phyloP scores from a whole-genome alignment of 2,888 invertebrate genomes.

The Acanthosoma haemorrhoidale region DNA sequence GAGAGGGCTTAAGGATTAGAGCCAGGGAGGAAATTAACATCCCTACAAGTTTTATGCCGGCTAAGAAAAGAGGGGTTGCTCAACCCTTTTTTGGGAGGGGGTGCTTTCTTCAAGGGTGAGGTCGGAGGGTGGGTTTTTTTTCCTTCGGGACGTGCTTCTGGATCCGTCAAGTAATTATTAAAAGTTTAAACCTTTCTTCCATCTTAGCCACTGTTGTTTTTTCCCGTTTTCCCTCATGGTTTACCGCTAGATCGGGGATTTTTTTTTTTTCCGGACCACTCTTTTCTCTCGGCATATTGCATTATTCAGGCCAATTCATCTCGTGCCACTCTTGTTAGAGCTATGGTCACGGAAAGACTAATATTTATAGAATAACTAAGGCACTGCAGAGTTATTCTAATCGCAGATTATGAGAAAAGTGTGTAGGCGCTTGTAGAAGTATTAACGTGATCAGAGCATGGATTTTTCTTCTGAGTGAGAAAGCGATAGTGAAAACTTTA shows the following conservation, averaged over 20 bases:
- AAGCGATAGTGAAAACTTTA: no score
- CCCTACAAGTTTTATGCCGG: conserved; percentile 26
- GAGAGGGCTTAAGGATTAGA: background rate
- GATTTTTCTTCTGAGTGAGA: no score
- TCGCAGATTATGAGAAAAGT: no score
- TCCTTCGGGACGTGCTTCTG: conserved; percentile 2
- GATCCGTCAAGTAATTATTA: conserved; percentile 16
- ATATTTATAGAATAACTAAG: background rate
- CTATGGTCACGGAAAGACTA: background rate
- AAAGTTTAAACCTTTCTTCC: conserved; percentile 28
- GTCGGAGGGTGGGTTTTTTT: conserved; percentile 4
- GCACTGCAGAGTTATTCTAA: no score
- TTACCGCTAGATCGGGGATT: background rate
- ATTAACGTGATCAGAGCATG: no score
- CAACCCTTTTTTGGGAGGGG: conserved; percentile 19
- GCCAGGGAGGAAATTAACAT: conserved; percentile 19
- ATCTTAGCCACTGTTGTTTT: conserved; percentile 7
- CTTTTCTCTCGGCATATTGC: background rate
- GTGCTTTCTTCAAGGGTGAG: conserved; percentile 11
- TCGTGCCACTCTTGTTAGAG: background rate
- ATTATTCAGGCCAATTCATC: background rate
- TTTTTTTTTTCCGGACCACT: background rate
- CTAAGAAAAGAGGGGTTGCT: conserved; percentile 17
- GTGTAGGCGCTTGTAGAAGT: no score
- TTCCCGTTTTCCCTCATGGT: conserved; percentile 10